Conservation (phyloP, 2,797 vertebrate species). For the Arctocebus calabarensis region DNA sequence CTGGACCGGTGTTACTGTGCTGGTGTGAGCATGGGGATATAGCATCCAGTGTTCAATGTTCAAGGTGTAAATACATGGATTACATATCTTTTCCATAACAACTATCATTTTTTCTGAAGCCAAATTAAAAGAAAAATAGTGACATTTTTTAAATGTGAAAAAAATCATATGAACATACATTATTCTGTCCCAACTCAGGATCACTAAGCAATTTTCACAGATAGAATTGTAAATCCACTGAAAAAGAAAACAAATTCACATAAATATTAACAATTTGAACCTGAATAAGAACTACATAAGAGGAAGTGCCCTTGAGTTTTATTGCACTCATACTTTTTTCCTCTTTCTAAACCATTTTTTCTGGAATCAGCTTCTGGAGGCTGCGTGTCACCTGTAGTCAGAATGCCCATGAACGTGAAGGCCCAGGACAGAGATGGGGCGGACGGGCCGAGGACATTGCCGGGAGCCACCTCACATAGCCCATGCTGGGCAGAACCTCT, state of each 20-base stretch:
- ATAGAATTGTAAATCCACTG: background rate
- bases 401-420: too few relatives aligned
- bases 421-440: too few relatives aligned
- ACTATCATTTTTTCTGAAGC: background rate
- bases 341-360: background rate
- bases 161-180: background rate
- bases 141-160: background rate
- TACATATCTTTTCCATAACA: background rate
- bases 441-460: too few relatives aligned
- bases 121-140: background rate
- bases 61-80: too few relatives aligned
- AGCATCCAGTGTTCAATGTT: background rate
- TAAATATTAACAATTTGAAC: background rate
- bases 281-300: background rate
- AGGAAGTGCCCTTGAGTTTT: accelerated
- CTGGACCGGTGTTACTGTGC: too few relatives aligned
- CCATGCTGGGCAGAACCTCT: too few relatives aligned
- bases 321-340: too few relatives aligned
- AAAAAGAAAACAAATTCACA: too few relatives aligned
- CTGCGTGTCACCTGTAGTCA: too few relatives aligned
- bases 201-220: background rate
- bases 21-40: accelerated
- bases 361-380: too few relatives aligned
- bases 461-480: too few relatives aligned
- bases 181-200: background rate